Evolutionary conservation across 2,888 invertebrate genomes (phyloP), one percentile per base, ranked within the genome.

Genomic region (Agrochola litura): DNA sequence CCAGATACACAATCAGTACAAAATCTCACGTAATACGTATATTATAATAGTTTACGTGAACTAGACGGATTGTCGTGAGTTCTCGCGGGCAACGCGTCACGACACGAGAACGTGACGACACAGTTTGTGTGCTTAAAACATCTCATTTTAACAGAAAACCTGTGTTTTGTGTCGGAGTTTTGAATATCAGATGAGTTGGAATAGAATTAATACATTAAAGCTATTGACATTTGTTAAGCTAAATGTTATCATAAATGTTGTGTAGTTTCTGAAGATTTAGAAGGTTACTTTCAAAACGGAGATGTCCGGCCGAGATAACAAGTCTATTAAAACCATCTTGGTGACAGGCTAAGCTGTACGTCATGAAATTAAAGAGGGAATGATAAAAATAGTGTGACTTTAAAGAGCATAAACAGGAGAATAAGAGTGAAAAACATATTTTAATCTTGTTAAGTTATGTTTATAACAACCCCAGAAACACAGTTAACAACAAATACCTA

Each of bases 11-110:
- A 77, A 87, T 85, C 88, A 49, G 68, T 66, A 73, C 72, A 77
- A 64, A 66, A 87, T 85, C 87, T 89, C 85, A 87, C 86, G 82
- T 79, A 76, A 69, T 63, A 86, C 77, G 66, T 84, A 80, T 65
- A 81, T 84, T 60, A 79, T 77, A 66, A 87, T 76, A 76, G 63
- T 81, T 81, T 71, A 68, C 68, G 72, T 76, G 77, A 68, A 76
- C 58, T 66, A 76, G 73, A 64, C 67, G 69, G 69, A 30, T 58
- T 54, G 77, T 89, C 89, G 89, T 88, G 87, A 80, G 77, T 41
- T 69, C 77, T 84, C 80, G 77, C 73, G 19, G 61, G 43, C 30
- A 66, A 74, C 72, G 64, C 54, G 74, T 86, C 88, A 88, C 88
- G 88, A 88, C 81, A 54, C 37, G 22, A 10, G 61, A 77, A 75